Base-by-base conservation (phyloP, 2,888 invertebrate species). In the Exephanes ischioxanthus region DNA sequence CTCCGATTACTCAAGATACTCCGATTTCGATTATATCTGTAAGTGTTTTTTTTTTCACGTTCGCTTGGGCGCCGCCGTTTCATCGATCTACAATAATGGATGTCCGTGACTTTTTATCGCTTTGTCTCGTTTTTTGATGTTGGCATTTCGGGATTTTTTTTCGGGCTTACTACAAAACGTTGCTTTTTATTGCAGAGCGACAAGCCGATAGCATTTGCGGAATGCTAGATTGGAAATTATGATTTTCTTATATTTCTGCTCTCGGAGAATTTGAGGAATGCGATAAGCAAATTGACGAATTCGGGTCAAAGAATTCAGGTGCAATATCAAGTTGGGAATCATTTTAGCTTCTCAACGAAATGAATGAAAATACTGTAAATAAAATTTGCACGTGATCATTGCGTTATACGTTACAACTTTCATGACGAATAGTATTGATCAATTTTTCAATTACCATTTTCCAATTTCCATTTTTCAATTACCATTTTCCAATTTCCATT, bases 1-100 rank as follows among this genome's bases (percentile, higher is more conserved):
- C 51, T 76, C 66, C 48, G 63, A 70, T 70, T 71, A 70, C 78
- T 61, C 48, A 30, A 78, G 41, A 79, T 58, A 30, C 48, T 58
- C 33, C 45, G 48, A 70, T 61, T 79, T 63, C 68, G 45, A 63
- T 76, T 66, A 22, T 63, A 66, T 19, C 19, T 1, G 19, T 37
- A 41, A 41, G 11, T 22, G 7, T 11, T 37, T 5, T 41, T 61
- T 76, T 66, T 63, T 75, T 14, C 16, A 26, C 0, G 4, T 3
- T 26, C 45, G 22, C 26, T 1, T 30, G 22, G 14, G 22, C 33
- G 9, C 33, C 19, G 61, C 16, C 4, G 63, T 19, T 19, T 70
- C 61, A n/a, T 61, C 61, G 41, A 70, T 45, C n/a, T 61, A 45
- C 68, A 70, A 58, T 16, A 71, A 72, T 72, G n/a, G 37, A 53